These are phyloP conservation scores for Drosophila multiciliata DNA, from an alignment of 2,888 invertebrate genomes.

Conservation along the genomic window DNA sequence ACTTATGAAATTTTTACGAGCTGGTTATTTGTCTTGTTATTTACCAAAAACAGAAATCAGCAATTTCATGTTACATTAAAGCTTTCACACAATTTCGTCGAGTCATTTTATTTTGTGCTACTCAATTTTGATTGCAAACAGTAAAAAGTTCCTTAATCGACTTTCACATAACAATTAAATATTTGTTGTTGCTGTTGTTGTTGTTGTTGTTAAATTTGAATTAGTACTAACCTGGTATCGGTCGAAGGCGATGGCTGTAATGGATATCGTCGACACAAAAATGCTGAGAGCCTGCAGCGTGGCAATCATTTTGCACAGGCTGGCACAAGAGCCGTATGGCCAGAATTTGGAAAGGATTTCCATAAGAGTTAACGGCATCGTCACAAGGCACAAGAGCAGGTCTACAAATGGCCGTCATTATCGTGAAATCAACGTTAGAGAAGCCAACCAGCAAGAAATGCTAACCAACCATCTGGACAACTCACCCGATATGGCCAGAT, in stretches of 20 bases:
- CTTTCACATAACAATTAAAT: not conserved
- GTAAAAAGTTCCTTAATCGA: conserved; percentile 1
- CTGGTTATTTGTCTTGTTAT: not conserved
- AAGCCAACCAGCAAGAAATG: not conserved
- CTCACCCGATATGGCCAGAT: conserved; percentile 90
- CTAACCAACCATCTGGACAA: conserved; percentile 1
- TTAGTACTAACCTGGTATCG: conserved; percentile 89
- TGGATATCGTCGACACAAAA: conserved; percentile 96
- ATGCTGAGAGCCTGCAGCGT: conserved; percentile 95
- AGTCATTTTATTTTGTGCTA: conserved; percentile 8
- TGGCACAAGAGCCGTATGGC: conserved; percentile 90
- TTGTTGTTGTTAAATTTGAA: conserved; percentile 1
- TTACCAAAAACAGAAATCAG: not conserved
- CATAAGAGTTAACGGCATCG: conserved; percentile 95
- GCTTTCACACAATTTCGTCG: conserved; percentile 4
- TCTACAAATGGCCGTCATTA: conserved; percentile 85
- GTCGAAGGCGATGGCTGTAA: conserved; percentile 95
- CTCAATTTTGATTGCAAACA: conserved; percentile 13
- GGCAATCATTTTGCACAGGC: conserved; percentile 93
- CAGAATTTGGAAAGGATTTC: conserved; percentile 94
- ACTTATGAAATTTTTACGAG: no score
- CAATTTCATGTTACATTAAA: not conserved
- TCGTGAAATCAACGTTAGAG: conserved; percentile 14
- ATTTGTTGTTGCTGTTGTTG: not conserved
- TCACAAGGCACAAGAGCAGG: conserved; percentile 93